Evolutionary conservation across 2,888 invertebrate species (phyloP), one percentile per base, ranked within the genome.

Genomic region (Apodemia hepburni): DNA sequence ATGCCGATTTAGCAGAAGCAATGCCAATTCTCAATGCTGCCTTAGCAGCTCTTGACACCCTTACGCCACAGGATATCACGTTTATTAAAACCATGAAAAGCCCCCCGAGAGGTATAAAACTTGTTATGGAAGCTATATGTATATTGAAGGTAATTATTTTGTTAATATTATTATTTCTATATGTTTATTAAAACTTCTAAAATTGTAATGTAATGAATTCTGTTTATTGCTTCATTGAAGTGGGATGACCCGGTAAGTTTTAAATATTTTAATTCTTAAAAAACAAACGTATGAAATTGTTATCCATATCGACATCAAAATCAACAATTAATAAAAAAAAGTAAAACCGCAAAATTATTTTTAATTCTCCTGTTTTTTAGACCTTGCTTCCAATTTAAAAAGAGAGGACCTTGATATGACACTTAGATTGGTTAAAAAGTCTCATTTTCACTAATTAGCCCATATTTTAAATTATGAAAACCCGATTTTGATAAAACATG

Each of bases 21-120:
- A 94, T 98, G 92, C 98, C 99, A 0, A 97, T 98, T 64, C 87
- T 99, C 61, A 96, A 98, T 78, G 92, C 95, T 0, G 98, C 99
- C 0, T 84, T 98, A 64, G 94, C 95, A 1, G 98, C 98, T 0
- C 88, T 99, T 2, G 96, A 98, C 73, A 98, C 98, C 0, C 92
- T 99, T 33, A 98, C 98, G 27, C 95, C 96, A 3, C 94, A 95
- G 62, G 99, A 98, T 78, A 97, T 99, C 68, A 96, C 98, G 3
- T 94, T 98, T 68, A 96, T 99, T 51, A 98, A 98, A 84, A 96
- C 98, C 0, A 99, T 99, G 98, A 98, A 98, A 90, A 97, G 96
- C 89, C 99, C 99, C 0, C 98, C 99, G 0, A 93, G 95, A 70
- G 96, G 96, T 22, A 96, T 99, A 8, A 97, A 96, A 75, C 89